These are phyloP conservation scores for Lordiphosa andalusiaca DNA, from an alignment of 2,888 invertebrate species.

Conservation along the genomic window DNA sequence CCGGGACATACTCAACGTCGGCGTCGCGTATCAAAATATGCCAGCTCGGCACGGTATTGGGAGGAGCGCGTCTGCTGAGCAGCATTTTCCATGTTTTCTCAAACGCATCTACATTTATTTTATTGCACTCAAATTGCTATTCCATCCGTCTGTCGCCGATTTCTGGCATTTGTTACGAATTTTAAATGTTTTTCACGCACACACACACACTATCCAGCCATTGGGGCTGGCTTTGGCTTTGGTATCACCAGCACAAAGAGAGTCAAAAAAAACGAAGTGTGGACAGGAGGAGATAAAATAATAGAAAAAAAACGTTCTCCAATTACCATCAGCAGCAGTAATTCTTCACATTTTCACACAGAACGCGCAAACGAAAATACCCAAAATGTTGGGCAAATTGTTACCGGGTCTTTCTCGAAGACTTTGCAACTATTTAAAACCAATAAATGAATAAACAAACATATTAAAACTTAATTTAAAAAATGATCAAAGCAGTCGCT, in stretches of 20 bases:
- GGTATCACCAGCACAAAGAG: constrained; percentile 36
- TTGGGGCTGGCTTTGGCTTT: constrained; percentile 18
- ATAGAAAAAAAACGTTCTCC: constrained; percentile 75
- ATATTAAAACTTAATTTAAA: constrained; percentile 68
- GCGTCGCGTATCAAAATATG: constrained; percentile 69
- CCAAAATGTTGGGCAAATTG: constrained; percentile 34
- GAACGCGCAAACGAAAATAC: constrained; percentile 42
- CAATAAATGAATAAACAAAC: constrained; percentile 71
- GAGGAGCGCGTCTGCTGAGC: constrained; percentile 56
- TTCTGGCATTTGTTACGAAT: constrained; percentile 18
- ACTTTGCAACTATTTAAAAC: constrained; percentile 60
- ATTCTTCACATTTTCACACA: constrained; percentile 63
- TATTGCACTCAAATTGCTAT: constrained; percentile 31
- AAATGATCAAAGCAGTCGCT: constrained; percentile 77
- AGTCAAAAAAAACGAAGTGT: constrained; percentile 64
- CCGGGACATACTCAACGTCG: constrained; percentile 49
- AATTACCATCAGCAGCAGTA: constrained; percentile 76
- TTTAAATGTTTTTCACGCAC: constrained; percentile 44
- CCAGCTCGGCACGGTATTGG: constrained; percentile 70
- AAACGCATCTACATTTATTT: constrained; percentile 15
- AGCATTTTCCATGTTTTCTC: constrained; percentile 59
- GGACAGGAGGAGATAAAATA: constrained; percentile 73
- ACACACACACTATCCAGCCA: constrained; percentile 27
- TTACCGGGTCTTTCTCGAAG: constrained; percentile 30
- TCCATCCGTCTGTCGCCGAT: constrained; percentile 1